A percentile compares a stretch with the other conserved stretches of the same genome.
phyloP scores from a whole-genome alignment of 1,140 invertebrate genomes.

The Pogonomyrmex barbatus region DNA sequence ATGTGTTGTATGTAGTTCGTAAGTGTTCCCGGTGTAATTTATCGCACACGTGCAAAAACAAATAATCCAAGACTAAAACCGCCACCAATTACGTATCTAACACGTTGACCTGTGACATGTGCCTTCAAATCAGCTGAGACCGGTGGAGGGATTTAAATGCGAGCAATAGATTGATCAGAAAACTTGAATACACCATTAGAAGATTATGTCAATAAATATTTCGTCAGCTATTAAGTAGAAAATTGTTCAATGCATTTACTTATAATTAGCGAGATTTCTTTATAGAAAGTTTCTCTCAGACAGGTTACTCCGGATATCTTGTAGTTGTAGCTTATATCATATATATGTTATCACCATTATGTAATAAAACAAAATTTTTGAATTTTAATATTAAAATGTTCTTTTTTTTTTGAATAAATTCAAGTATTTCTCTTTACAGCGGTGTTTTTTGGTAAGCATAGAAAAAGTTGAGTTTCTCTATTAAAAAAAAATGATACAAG shows the following conservation, averaged over 20 bases:
- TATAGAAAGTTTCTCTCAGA: background rate
- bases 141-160: conserved; percentile 1
- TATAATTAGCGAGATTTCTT: background rate
- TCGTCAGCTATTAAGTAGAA: background rate
- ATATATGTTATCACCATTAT: background rate
- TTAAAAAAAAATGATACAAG: background rate
- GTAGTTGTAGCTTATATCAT: background rate
- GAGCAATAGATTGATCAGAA: background rate
- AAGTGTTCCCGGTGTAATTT: conserved; percentile 63
- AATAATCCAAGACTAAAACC: conserved; percentile 32
- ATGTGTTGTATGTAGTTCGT: background rate
- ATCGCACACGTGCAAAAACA: conserved; percentile 55
- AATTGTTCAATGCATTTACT: background rate
- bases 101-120: conserved; percentile 57
- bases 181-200: background rate
- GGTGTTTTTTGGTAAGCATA: background rate
- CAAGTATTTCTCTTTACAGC: background rate
- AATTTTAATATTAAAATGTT: background rate
- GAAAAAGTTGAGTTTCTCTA: conserved; percentile 6
- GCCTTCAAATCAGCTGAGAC: conserved; percentile 38
- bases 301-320: background rate
- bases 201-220: background rate
- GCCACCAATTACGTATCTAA: conserved; percentile 36
- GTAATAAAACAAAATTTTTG: conserved; percentile 2
- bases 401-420: background rate